phyloP scores from a whole-genome alignment of 2,797 vertebrate genomes.

The Eupleurogrammus muticus region DNA sequence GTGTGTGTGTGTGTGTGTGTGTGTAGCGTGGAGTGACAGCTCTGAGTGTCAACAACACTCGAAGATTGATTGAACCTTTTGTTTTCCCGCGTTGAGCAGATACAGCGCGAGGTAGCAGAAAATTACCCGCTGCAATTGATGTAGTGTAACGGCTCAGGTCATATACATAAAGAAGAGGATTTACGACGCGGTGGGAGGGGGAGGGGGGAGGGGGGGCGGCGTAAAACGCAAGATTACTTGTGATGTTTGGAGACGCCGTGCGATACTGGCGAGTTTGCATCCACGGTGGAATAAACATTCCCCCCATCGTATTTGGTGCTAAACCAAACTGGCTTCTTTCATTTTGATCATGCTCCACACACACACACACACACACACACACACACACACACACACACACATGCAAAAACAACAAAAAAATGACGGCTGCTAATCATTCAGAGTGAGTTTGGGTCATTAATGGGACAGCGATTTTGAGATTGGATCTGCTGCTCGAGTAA shows the following conservation, averaged over 20 bases:
- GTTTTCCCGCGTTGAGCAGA: slow-evolving; percentile 70
- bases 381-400: no score
- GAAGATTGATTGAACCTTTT: slow-evolving; percentile 77
- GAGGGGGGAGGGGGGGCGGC: slow-evolving; percentile 19
- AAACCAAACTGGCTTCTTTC: slow-evolving; percentile 6
- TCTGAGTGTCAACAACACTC: slow-evolving; percentile 65
- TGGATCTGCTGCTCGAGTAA: slow-evolving; percentile 56
- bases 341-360: slow-evolving; percentile 20
- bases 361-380: no score
- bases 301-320: slow-evolving; percentile 17
- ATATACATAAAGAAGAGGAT: slow-evolving; percentile 55
- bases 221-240: slow-evolving; percentile 64
- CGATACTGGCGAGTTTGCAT: slow-evolving; percentile 41
- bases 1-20: no score
- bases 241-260: slow-evolving; percentile 55
- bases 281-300: slow-evolving; percentile 55
- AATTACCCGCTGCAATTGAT: slow-evolving; percentile 73
- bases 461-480: slow-evolving; percentile 49
- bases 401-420: no score
- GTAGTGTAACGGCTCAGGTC: slow-evolving; percentile 62
- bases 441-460: slow-evolving; percentile 41
- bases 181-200: no score
- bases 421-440: slow-evolving; percentile 22
- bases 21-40: slow-evolving; percentile 33
- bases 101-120: slow-evolving; percentile 65